Conservation (phyloP, 2,888 invertebrate genomes). For the Sericinus montela region DNA sequence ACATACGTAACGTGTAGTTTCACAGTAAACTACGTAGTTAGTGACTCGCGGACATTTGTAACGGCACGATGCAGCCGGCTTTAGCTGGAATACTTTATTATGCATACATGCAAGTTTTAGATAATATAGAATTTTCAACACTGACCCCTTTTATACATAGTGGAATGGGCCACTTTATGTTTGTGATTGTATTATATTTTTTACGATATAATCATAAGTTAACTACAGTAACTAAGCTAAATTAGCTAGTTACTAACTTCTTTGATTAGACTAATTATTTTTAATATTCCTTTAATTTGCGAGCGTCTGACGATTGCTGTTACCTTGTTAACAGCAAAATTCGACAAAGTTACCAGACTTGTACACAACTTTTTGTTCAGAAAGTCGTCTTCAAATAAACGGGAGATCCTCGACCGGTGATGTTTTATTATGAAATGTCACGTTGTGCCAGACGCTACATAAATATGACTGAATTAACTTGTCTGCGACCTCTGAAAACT, state of each 20-base stretch:
- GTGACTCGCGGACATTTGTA: slow-evolving; percentile 33
- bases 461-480: slow-evolving; percentile 74
- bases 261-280: no score
- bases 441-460: slow-evolving; percentile 69
- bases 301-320: slow-evolving; percentile 11
- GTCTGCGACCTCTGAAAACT: slow-evolving; percentile 66
- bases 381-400: slow-evolving; percentile 42
- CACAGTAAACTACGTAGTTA: slow-evolving; percentile 63
- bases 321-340: slow-evolving; percentile 10
- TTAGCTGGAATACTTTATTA: background rate
- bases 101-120: no score
- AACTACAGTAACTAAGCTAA: no score
- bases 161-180: no score
- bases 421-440: slow-evolving; percentile 74
- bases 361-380: slow-evolving; percentile 51
- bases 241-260: no score
- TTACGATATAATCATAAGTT: no score
- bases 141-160: no score
- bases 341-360: slow-evolving; percentile 55
- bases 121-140: no score
- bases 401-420: slow-evolving; percentile 45
- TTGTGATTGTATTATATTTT: no score
- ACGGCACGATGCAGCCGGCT: slow-evolving; percentile 28
- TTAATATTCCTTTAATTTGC: no score
- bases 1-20: slow-evolving; percentile 41